Conservation (phyloP, 2,888 invertebrate species). For the Helleia helle region DNA sequence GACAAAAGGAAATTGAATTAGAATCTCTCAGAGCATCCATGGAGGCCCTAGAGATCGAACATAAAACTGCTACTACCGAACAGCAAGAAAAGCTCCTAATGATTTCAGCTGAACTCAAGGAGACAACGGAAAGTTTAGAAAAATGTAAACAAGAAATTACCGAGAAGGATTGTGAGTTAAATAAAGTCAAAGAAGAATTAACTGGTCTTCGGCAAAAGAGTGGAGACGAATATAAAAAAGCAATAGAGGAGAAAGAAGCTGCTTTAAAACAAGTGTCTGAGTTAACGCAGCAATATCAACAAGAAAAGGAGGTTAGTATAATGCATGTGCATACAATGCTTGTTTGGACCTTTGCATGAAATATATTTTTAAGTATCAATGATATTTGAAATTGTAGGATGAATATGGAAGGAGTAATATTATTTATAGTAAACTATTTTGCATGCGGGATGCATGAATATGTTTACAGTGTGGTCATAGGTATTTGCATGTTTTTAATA, state of each 20-base stretch:
- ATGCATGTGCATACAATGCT: slow-evolving; percentile 7
- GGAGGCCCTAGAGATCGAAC: slow-evolving; percentile 60
- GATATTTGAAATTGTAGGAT: neutral
- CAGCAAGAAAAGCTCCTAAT: slow-evolving; percentile 50
- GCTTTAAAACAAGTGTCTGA: slow-evolving; percentile 45
- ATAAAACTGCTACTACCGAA: slow-evolving; percentile 51
- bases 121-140: slow-evolving; percentile 46
- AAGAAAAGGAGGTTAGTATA: slow-evolving; percentile 59
- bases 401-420: neutral
- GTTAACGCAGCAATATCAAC: slow-evolving; percentile 41
- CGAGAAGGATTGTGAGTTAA: slow-evolving; percentile 45
- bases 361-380: slow-evolving; percentile 2
- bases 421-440: too few relatives aligned
- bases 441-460: too few relatives aligned
- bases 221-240: slow-evolving; percentile 54
- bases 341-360: slow-evolving; percentile 12
- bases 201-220: slow-evolving; percentile 45
- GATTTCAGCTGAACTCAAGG: slow-evolving; percentile 48
- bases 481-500: too few relatives aligned
- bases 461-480: too few relatives aligned
- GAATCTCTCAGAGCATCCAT: slow-evolving; percentile 55
- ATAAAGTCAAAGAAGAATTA: slow-evolving; percentile 50
- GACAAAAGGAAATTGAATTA: slow-evolving; percentile 70
- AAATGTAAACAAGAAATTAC: slow-evolving; percentile 43
- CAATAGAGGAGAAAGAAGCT: slow-evolving; percentile 47